A percentile compares a stretch with the other conserved stretches of the same genome.
Evolutionary conservation across 2,888 invertebrate genomes (phyloP).

Genomic region (Eupithecia abbreviata): DNA sequence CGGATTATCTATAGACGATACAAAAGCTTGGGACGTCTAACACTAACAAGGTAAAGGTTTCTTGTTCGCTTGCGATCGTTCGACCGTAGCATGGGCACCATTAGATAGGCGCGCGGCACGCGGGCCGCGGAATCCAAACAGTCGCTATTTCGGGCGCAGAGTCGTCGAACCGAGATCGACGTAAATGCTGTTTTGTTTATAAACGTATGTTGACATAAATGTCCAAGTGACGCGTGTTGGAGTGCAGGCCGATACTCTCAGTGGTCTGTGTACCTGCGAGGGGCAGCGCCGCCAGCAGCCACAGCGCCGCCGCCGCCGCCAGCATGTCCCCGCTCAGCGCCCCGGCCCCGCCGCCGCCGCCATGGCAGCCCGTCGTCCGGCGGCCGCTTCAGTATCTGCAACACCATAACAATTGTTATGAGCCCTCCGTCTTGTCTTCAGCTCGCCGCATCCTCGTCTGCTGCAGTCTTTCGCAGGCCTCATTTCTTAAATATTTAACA

Average conservation of each 20-base stretch:
- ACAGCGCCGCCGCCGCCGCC: constrained; percentile 51
- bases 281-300: constrained; percentile 63
- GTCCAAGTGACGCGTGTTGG: background rate
- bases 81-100: background rate
- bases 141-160: constrained; percentile 44
- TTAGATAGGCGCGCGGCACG: background rate
- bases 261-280: constrained; percentile 59
- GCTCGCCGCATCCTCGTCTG: too few relatives aligned
- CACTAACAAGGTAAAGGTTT: too few relatives aligned
- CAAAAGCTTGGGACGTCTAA: too few relatives aligned
- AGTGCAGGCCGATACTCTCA: background rate
- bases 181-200: constrained; percentile 7
- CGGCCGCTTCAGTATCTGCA: background rate
- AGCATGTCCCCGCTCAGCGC: constrained; percentile 38
- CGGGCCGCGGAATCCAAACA: constrained; percentile 11
- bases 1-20: too few relatives aligned
- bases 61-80: background rate
- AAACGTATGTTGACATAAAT: constrained; percentile 9
- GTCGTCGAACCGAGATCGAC: constrained; percentile 38
- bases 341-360: background rate
- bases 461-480: too few relatives aligned
- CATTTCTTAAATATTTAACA: too few relatives aligned
- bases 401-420: background rate
- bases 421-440: too few relatives aligned
- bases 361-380: background rate